Base-by-base conservation (phyloP, 2,888 invertebrate genomes). In the Epinotia brunnichana region DNA sequence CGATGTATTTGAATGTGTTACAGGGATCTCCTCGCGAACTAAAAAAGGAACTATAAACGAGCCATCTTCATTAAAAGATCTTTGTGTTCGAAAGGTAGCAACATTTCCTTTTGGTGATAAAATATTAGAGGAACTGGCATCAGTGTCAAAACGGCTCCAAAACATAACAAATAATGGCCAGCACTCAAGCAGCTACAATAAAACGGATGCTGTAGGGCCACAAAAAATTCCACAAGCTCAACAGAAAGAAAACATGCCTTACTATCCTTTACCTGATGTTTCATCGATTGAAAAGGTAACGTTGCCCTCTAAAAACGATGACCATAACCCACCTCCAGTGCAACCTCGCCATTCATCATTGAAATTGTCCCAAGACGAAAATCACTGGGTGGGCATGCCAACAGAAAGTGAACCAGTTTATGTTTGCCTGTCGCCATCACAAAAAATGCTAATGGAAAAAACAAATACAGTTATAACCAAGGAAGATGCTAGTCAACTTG, bases 361-460 rank as follows among this genome's bases (percentile, higher is more conserved):
- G 60, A 91, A 88, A 78, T 88, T 88, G 77, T 77, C 87, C 51
- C 86, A 89, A 68, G 92, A 90, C 70, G 89, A 91, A 70, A 84
- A 87, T 72, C 85, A 85, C 67, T 95, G 95, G 95, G 90, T 95
- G 74, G 95, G 95, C 2, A 79, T 95, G 60, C 94, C 95, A 15
- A 95, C 95, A 0, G 91, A 93, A 74, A 88, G 90, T 44, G 95
- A 96, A 81, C 93, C 94, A 62, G 81, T 95, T 0, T 89, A 96
- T 70, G 91, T 96, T 9, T 96, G 96, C 80, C 90, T 97, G 13
- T 96, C 97, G 0, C 97, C 97, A 0, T 95, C 95, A 5, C 97
- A 96, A 83, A 94, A 94, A 81, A 92, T 93, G 81, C 87, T 94
- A 57, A 91, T 94, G 82, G 94, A 94, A 73, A 94, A 94, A 80